phyloP scores from a whole-genome alignment of 2,113 vertebrate genomes.

The Phalacrocorax pelagicus region DNA sequence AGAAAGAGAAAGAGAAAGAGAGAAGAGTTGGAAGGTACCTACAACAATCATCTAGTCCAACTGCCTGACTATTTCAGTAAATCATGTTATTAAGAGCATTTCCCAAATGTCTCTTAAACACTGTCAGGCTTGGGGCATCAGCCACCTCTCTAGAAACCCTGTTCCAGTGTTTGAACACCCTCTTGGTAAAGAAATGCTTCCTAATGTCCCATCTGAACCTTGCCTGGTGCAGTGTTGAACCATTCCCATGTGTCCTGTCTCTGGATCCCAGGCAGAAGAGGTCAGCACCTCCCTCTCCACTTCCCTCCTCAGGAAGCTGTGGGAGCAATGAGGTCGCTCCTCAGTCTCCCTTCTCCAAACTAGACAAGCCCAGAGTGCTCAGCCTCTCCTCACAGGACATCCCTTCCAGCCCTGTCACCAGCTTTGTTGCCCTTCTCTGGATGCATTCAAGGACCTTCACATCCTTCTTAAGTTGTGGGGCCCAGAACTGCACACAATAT shows the following conservation, averaged over 20 bases:
- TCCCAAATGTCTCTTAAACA: background rate
- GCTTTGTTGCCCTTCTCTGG: too few species aligned
- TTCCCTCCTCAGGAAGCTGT: background rate
- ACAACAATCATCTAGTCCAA: too few species aligned
- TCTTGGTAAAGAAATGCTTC: background rate
- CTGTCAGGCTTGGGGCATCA: background rate
- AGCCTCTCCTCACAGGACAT: too few species aligned
- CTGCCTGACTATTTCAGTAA: background rate
- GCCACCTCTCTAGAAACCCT: background rate
- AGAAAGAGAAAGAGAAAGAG: background rate
- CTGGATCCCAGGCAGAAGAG: background rate
- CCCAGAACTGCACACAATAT: too few species aligned
- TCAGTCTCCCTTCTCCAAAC: too few species aligned
- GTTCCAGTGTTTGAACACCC: background rate
- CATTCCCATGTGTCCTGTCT: rapidly evolving
- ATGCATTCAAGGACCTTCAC: too few species aligned
- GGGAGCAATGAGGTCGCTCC: too few species aligned
- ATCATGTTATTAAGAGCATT: background rate
- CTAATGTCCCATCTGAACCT: background rate
- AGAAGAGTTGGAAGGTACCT: background rate
- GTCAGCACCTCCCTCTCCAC: rapidly evolving
- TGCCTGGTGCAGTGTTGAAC: rapidly evolving
- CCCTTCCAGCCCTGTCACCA: too few species aligned
- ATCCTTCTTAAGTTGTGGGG: too few species aligned
- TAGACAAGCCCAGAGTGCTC: too few species aligned